phyloP scores from a whole-genome alignment of 2,888 invertebrate species.

The Hartigia nigra region DNA sequence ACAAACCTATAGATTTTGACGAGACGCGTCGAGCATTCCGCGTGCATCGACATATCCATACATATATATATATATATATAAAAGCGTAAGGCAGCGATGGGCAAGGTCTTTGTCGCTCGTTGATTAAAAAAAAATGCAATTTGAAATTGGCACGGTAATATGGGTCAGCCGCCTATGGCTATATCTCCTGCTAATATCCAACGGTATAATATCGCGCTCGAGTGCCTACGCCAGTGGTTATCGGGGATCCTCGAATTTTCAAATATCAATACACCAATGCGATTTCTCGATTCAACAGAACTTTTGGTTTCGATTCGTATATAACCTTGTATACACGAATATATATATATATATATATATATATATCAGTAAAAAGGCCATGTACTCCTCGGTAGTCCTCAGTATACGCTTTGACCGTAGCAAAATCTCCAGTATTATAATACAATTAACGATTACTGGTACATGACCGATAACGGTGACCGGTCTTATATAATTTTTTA shows the following conservation, averaged over 20 bases:
- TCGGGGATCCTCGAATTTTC: background rate
- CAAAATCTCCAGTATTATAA: too few species aligned
- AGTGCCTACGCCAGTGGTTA: background rate
- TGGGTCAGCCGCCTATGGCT: background rate
- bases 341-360: background rate
- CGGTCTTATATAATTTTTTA: too few species aligned
- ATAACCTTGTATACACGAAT: too few species aligned
- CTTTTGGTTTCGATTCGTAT: background rate
- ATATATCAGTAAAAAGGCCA: too few species aligned
- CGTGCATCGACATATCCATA: background rate
- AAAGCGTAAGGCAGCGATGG: background rate
- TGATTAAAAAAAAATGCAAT: background rate
- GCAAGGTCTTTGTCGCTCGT: background rate
- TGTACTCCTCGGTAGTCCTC: too few species aligned
- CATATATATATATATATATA: background rate
- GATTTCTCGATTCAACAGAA: background rate
- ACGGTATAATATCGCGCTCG: background rate
- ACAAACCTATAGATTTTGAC: constrained; percentile 2
- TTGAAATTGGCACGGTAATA: background rate
- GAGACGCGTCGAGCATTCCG: background rate
- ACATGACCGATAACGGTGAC: too few species aligned
- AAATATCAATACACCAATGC: background rate
- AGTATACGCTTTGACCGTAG: too few species aligned
- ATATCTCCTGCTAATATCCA: background rate
- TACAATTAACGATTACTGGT: too few species aligned